phyloP scores from a whole-genome alignment of 2,888 invertebrate species.

The Drosophila setosimentum region DNA sequence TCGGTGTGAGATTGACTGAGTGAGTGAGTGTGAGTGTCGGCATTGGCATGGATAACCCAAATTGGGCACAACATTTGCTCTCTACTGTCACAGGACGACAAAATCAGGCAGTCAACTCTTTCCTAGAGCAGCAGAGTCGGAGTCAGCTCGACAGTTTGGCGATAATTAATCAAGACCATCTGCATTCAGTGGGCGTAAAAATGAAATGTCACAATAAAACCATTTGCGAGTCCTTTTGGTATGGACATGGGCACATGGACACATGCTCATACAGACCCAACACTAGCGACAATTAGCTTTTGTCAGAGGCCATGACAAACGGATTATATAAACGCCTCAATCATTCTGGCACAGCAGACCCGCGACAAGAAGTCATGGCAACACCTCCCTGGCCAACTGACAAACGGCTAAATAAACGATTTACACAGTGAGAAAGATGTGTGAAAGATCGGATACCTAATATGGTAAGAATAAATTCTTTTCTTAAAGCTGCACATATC shows the following conservation, averaged over 20 bases:
- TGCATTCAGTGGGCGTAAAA: slow-evolving; percentile 71
- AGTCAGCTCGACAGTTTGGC: slow-evolving; percentile 56
- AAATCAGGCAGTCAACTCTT: slow-evolving; percentile 64
- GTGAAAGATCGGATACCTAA: slow-evolving; percentile 23
- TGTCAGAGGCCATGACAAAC: slow-evolving; percentile 73
- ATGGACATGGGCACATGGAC: slow-evolving; percentile 30
- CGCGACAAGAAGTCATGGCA: slow-evolving; percentile 63
- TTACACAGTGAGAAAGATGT: slow-evolving; percentile 50
- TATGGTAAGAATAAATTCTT: not conserved
- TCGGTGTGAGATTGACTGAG: not conserved
- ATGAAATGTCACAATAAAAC: slow-evolving; percentile 72
- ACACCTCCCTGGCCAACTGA: slow-evolving; percentile 20
- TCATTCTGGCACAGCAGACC: slow-evolving; percentile 56
- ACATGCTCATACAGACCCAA: slow-evolving; percentile 21
- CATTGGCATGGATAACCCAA: slow-evolving; percentile 29
- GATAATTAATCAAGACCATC: slow-evolving; percentile 74
- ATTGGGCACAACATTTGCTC: slow-evolving; percentile 47
- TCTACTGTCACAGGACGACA: slow-evolving; percentile 52
- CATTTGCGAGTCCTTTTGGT: slow-evolving; percentile 64
- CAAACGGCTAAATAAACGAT: slow-evolving; percentile 38
- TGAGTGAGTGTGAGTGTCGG: slow-evolving; percentile 4
- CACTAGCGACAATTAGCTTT: slow-evolving; percentile 71
- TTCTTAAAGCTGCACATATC: not conserved
- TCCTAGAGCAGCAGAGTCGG: slow-evolving; percentile 16
- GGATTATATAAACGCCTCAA: slow-evolving; percentile 75